Conservation (phyloP, 2,888 invertebrate genomes). For the Agrochola lota region DNA sequence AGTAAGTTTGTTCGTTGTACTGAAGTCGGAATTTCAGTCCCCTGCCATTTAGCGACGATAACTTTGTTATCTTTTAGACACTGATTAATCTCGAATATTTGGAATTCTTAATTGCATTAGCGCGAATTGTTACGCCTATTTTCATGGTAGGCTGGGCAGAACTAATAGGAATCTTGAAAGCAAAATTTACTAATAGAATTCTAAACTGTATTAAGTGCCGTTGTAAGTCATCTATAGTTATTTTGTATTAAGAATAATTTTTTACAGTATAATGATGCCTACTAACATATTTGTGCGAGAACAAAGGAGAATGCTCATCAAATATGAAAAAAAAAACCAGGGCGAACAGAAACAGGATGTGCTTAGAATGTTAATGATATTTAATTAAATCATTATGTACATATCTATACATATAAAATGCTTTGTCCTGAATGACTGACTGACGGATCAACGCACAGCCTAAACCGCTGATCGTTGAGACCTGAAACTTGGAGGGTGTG, state of each 20-base stretch:
- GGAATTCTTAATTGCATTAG: conserved; percentile 41
- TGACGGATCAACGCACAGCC: no score
- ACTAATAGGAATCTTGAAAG: background rate
- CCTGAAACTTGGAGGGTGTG: no score
- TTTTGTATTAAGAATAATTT: background rate
- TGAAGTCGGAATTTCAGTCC: conserved; percentile 54
- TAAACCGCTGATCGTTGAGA: no score
- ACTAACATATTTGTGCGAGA: background rate
- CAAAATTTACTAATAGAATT: conserved; percentile 14
- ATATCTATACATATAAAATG: no score
- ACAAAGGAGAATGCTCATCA: no score
- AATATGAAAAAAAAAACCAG: no score
- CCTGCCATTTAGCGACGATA: conserved; percentile 56
- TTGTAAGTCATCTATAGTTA: background rate
- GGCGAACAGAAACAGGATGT: no score
- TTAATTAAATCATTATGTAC: no score
- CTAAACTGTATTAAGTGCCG: background rate
- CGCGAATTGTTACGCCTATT: conserved; percentile 12
- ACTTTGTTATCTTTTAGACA: conserved; percentile 47
- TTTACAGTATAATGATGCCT: background rate
- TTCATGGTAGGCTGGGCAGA: conserved; percentile 11
- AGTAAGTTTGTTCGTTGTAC: conserved; percentile 37
- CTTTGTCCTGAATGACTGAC: no score
- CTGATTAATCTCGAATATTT: conserved; percentile 53
- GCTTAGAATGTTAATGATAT: no score